phyloP scores from a whole-genome alignment of 2,113 vertebrate genomes.

The Butastur rufipennis region DNA sequence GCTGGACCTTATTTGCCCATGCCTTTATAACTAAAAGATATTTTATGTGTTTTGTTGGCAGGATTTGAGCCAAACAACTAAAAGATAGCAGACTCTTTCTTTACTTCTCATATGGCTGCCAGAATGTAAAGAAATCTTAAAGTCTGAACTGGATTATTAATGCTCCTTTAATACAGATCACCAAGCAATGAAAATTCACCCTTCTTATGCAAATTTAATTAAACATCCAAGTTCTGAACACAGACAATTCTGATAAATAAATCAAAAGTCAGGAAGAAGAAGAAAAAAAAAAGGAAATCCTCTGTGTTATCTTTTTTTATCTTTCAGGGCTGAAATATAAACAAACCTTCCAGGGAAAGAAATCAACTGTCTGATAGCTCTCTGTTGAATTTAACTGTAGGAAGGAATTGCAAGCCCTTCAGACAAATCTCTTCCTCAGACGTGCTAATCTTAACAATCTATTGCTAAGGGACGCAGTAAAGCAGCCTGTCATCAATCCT shows the following conservation, averaged over 20 bases:
- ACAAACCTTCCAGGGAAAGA: background rate
- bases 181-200: background rate
- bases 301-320: background rate
- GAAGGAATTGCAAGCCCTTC: background rate
- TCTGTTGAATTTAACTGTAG: background rate
- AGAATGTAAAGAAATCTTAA: background rate
- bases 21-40: background rate
- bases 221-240: background rate
- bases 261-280: background rate
- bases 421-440: background rate
- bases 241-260: background rate
- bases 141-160: background rate
- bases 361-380: background rate
- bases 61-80: background rate
- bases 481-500: background rate
- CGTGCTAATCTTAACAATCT: background rate
- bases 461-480: background rate
- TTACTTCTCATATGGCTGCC: background rate
- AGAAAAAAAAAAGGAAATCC: background rate
- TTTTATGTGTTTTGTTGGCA: background rate
- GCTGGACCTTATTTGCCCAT: background rate
- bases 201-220: background rate
- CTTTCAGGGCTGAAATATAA: background rate
- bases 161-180: background rate
- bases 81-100: background rate